Conservation (phyloP, 2,113 vertebrate species). For the Forbesichthys papilliferus region DNA sequence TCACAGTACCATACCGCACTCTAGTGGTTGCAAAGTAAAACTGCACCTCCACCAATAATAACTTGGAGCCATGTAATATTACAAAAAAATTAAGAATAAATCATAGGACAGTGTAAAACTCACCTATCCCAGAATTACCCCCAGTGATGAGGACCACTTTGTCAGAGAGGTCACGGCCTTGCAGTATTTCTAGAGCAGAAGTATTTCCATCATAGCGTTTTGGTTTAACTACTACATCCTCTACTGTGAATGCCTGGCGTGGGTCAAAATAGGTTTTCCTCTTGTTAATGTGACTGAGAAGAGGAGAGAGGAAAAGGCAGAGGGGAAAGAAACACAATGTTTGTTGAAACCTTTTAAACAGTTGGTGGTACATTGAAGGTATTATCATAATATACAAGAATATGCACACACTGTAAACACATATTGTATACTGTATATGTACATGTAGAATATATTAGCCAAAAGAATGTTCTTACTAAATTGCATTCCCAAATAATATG, state of each 20-base stretch:
- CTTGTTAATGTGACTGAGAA: conserved; percentile 93
- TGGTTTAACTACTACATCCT: conserved; percentile 87
- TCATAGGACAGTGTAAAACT: conserved; percentile 48
- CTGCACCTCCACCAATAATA: conserved; percentile 2
- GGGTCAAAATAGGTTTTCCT: conserved; percentile 95
- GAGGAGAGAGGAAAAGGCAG: conserved; percentile 29
- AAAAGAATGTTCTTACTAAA: too few relatives aligned
- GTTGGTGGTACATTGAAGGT: too few relatives aligned
- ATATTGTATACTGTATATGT: too few relatives aligned
- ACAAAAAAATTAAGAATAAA: background rate
- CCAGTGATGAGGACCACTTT: conserved; percentile 89
- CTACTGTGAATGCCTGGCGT: conserved; percentile 94
- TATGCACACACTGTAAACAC: too few relatives aligned
- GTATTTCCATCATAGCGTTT: conserved; percentile 91
- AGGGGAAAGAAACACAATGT: too few relatives aligned
- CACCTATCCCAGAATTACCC: conserved; percentile 92
- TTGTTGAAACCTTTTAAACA: too few relatives aligned
- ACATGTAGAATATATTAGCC: too few relatives aligned
- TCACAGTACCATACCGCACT: conserved; percentile 54
- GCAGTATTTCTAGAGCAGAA: conserved; percentile 90
- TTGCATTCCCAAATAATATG: too few relatives aligned
- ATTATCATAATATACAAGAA: too few relatives aligned
- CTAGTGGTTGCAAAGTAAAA: conserved; percentile 53
- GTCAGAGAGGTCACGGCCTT: conserved; percentile 88
- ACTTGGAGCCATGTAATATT: background rate